Evolutionary conservation across 2,888 invertebrate genomes (phyloP).

Genomic region (Brachyptera putata): DNA sequence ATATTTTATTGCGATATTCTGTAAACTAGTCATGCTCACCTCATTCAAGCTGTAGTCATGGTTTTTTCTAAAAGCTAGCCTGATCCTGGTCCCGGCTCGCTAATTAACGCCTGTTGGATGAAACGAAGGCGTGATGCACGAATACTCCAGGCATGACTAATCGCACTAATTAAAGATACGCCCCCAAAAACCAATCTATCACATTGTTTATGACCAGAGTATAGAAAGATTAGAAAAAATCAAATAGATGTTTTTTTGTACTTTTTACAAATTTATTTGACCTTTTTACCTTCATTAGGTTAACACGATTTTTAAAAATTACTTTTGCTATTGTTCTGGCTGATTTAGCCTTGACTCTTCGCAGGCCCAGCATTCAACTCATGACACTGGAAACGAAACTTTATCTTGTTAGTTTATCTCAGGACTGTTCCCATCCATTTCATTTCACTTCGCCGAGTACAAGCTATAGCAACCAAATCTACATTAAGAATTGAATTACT

Average conservation of each 20-base stretch:
- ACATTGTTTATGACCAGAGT: neutral
- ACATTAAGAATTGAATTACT: too few relatives aligned
- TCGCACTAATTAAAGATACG: neutral
- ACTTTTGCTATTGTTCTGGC: conserved; percentile 6
- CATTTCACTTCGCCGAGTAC: too few relatives aligned
- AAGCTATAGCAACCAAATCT: too few relatives aligned
- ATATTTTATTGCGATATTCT: too few relatives aligned
- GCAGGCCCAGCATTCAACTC: neutral
- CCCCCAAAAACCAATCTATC: conserved; percentile 6
- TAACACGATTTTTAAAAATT: conserved; percentile 3
- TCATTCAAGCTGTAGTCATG: too few relatives aligned
- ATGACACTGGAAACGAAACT: too few relatives aligned
- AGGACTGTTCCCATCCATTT: too few relatives aligned
- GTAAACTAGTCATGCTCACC: too few relatives aligned
- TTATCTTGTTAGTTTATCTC: too few relatives aligned
- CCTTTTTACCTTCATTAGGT: conserved; percentile 15
- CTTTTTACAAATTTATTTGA: conserved; percentile 6
- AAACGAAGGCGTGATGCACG: neutral
- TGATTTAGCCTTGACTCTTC: neutral
- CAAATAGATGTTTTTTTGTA: neutral
- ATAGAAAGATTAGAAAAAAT: neutral
- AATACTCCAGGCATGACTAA: neutral
- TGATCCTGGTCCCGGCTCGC: too few relatives aligned
- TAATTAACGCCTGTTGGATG: too few relatives aligned
- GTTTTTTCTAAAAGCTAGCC: too few relatives aligned